Evolutionary conservation across 2,113 vertebrate genomes (phyloP).

Genomic region (Bettongia penicillata): DNA sequence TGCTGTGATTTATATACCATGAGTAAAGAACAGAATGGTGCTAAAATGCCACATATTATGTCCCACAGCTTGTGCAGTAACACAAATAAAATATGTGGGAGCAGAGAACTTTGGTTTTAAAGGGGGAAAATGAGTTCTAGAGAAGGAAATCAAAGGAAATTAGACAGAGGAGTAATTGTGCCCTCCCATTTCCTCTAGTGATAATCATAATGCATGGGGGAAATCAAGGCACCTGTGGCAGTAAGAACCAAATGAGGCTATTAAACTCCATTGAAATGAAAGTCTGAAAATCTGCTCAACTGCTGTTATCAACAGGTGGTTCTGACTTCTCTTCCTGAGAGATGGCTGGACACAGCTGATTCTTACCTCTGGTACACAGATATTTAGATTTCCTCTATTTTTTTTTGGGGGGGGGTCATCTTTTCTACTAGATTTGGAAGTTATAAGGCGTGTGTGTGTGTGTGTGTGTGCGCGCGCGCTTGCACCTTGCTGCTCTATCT

Average conservation of each 20-base stretch:
- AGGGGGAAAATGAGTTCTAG: conserved; percentile 60
- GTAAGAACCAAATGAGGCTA: conserved; percentile 60
- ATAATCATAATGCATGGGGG: conserved; percentile 73
- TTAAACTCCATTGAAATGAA: conserved; percentile 27
- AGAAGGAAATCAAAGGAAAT: conserved; percentile 79
- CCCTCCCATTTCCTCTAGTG: conserved; percentile 68
- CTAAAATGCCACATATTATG: conserved; percentile 77
- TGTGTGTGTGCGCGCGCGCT: too few species aligned
- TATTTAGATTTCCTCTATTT: background rate
- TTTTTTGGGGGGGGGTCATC: background rate
- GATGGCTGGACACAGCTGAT: fast-evolving
- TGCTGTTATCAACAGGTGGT: conserved; percentile 59
- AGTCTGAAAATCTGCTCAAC: conserved; percentile 5
- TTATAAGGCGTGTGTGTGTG: background rate
- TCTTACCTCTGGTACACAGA: background rate
- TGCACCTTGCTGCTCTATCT: background rate
- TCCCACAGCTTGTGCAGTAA: conserved; percentile 62
- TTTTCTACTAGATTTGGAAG: background rate
- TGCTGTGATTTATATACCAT: conserved; percentile 81
- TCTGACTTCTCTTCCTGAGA: conserved; percentile 30
- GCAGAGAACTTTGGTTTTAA: conserved; percentile 68
- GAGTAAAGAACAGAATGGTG: conserved; percentile 72
- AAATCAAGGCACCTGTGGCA: conserved; percentile 69
- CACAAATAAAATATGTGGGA: conserved; percentile 77
- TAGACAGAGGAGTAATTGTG: conserved; percentile 62